Evolutionary conservation across 2,113 vertebrate genomes (phyloP).

Genomic region (Apaloderma vittatum): DNA sequence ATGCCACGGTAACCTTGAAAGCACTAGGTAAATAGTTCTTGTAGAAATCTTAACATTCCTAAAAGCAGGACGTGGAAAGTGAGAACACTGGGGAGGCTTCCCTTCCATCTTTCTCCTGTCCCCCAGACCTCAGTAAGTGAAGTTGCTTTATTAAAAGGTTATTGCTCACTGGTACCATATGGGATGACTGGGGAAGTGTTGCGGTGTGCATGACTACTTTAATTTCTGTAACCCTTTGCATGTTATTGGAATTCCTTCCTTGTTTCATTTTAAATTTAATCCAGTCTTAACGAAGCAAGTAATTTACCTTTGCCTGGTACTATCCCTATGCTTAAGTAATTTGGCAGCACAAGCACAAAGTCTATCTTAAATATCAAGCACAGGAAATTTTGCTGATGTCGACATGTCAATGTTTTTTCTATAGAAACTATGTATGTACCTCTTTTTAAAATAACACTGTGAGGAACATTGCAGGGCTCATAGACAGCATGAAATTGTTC

Average conservation of each 20-base stretch:
- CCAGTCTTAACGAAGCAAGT: neutral
- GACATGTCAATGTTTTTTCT: rapidly evolving
- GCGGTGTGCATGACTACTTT: neutral
- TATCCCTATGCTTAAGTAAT: neutral
- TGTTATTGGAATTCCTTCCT: neutral
- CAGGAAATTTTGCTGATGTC: neutral
- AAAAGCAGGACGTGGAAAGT: constrained; percentile 8
- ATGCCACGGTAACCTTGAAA: constrained; percentile 88
- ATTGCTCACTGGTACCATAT: neutral
- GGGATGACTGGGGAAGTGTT: neutral
- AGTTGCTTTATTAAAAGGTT: constrained; percentile 48
- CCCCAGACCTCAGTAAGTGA: neutral
- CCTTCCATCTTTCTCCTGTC: neutral
- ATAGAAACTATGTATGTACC: neutral
- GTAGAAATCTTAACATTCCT: constrained; percentile 45
- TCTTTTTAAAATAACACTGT: neutral
- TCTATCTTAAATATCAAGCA: neutral
- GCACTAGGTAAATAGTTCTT: constrained; percentile 88
- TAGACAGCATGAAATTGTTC: neutral
- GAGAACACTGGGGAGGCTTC: neutral
- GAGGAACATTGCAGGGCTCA: neutral
- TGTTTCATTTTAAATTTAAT: constrained; percentile 36
- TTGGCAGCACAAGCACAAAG: neutral
- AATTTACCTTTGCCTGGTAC: neutral
- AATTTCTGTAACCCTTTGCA: neutral